Percentiles rank a stretch among this genome's conserved stretches.
Evolutionary conservation across 2,113 vertebrate genomes (phyloP).

Genomic region (Arvicanthis niloticus): DNA sequence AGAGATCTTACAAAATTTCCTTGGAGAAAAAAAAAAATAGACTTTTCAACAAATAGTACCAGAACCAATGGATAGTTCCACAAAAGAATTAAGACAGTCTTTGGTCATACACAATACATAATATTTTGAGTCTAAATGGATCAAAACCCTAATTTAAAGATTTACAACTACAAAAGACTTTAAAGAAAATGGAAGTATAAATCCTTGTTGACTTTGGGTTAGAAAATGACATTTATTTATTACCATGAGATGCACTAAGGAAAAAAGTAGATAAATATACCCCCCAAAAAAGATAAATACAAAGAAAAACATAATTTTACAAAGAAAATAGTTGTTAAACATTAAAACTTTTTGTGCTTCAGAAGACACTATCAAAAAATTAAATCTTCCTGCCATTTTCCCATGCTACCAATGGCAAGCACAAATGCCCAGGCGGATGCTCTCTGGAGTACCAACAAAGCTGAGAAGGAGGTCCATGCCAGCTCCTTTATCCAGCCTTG

Average conservation of each 20-base stretch:
- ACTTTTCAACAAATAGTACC: neutral
- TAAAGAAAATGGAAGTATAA: neutral
- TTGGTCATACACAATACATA: neutral
- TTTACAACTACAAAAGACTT: neutral
- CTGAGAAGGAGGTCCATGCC: neutral
- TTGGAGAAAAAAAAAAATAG: neutral
- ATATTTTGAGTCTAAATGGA: neutral
- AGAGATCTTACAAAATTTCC: neutral
- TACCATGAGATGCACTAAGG: neutral
- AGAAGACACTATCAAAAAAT: neutral
- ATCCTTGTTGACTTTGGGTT: neutral
- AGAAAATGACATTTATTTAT: neutral
- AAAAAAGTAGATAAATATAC: neutral
- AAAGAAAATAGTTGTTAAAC: neutral
- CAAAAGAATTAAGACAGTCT: neutral
- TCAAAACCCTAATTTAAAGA: neutral
- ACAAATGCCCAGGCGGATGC: neutral
- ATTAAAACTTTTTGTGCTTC: constrained; percentile 5
- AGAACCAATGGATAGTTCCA: neutral
- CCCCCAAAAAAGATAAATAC: neutral
- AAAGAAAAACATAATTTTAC: neutral
- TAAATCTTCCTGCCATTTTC: neutral
- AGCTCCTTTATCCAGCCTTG: neutral
- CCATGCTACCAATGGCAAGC: neutral
- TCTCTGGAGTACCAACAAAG: neutral